Evolutionary conservation across 2,797 vertebrate species (phyloP), one percentile per base, ranked within the genome.

Genomic region (Spinibarbus caldwelli): DNA sequence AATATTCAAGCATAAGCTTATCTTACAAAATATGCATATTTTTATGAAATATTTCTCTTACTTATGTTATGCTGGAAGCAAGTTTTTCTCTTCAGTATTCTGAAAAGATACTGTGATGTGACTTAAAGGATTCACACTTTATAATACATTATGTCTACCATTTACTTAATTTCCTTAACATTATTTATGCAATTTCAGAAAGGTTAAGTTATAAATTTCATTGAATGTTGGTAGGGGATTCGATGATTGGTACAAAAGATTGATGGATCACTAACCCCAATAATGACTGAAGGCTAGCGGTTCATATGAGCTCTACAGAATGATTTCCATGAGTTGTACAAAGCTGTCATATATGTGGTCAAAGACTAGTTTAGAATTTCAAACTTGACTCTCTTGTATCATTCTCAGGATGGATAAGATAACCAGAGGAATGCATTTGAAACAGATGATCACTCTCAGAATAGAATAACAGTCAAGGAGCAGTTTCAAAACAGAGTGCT

Each of bases 401-500:
- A 78, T 52, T 77, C 45, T 36, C 23, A 78, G 52, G 38, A 62
- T 78, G 64, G 9, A 83, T 83, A 34, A 45, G 36, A 43, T 71
- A 41, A 34, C 80, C 79, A 76, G 47, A 68, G 59, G 72, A 67
- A 34, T 76, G 34, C 36, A 54, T 67, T 36, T 78, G 80, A 77
- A 78, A 82, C 34, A 57, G 38, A 78, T 62, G 79, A 70, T 68
- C 71, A 47, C 78, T 71, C 79, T 77, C 11, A 15, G 72, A 82
- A 86, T 82, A 86, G 49, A 82, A 47, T 26, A 34, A 52, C 29
- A 80, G 38, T 52, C 64, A 68, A n/a, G 11, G 62, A 38, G 26
- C 36, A 71, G 7, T 19, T 52, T 86, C 85, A 82, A 80, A 85
- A 71, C 83, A 70, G 73, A 70, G 36, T 41, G 57, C 72, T 64